Conservation (phyloP, 2,797 vertebrate genomes). For the Cyclura pinguis region DNA sequence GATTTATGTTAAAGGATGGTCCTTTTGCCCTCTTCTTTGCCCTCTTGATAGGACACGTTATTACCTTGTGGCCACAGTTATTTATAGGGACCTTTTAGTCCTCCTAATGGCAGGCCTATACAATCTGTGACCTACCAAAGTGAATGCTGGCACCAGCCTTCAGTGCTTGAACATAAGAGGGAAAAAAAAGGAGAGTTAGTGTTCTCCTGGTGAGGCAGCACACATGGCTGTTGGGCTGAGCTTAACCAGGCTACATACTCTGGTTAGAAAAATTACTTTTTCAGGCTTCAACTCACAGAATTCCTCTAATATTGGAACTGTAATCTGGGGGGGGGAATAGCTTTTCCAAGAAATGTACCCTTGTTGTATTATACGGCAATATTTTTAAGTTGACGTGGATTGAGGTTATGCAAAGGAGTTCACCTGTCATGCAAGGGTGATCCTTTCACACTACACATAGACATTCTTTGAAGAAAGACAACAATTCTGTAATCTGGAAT, state of each 20-base stretch:
- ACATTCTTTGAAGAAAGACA: not conserved
- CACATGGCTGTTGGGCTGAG: not conserved
- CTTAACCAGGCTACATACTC: not conserved
- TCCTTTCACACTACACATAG: too few species aligned
- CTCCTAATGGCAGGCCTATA: not conserved
- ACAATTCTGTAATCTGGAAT: not conserved
- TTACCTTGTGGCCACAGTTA: slow-evolving; percentile 22
- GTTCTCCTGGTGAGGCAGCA: not conserved
- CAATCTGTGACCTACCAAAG: not conserved
- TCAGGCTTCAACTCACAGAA: too few species aligned
- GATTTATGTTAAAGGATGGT: slow-evolving; percentile 17
- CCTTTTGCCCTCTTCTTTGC: not conserved
- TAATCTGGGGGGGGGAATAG: too few species aligned
- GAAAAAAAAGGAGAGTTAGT: not conserved
- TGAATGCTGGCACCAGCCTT: not conserved
- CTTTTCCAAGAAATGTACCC: not conserved
- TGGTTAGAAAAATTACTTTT: not conserved
- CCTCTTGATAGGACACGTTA: slow-evolving; percentile 4
- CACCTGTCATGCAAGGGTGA: too few species aligned
- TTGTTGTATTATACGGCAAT: not conserved
- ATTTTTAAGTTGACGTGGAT: not conserved
- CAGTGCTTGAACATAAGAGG: not conserved
- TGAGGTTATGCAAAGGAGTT: too few species aligned
- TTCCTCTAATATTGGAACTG: not conserved
- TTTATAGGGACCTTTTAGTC: not conserved